Base-by-base conservation (phyloP, 2,113 vertebrate species). In the Lonchura striata region DNA sequence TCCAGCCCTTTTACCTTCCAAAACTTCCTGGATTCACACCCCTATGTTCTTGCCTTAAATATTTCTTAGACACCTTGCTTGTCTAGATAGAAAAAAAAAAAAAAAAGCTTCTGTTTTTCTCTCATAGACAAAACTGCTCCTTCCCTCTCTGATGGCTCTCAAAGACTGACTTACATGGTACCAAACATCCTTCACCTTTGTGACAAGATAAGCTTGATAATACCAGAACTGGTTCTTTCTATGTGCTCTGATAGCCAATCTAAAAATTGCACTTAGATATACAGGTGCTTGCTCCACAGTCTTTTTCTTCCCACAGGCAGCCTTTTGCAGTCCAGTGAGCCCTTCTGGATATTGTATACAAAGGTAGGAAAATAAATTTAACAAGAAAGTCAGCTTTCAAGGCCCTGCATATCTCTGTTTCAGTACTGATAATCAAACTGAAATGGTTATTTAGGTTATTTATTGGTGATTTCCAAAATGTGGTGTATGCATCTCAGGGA, bases 401-500 rank as follows among this genome's bases (percentile, higher is more conserved):
- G 86, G 30, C 27, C 27, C 44, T 79, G 33, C 44, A 59, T 75
- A 82, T 27, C 30, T 57, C 24, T 69, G 10, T 20, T 82, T 88
- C 28, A 39, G 39, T 61, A n/a, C 15, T 82, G 39, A 19, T 66
- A 66, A 24, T 89, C 39, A 69, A 56, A 57, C 11, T 65, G 54
- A 61, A 85, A 46, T n/a, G n/a, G 21, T 20, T 41, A 6, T 54
- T 71, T 74, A 52, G 7, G 86, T 4, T 11, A 57, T n/a, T n/a
- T n/a, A n/a, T n/a, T n/a, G n/a, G 7, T 22, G 31, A 44, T 44
- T 22, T 71, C 50, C 39, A 61, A 31, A 88, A 39, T 7, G 15
- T 31, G 3, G 5, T 22, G 10, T 1, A 1, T 24, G 21, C 0
- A 1, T 61, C 37, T 70, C 20, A 41, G 10, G 23, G 23, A 13